Percentiles rank a stretch among this genome's conserved stretches.
These are phyloP conservation scores for Datnioides undecimradiatus DNA, from an alignment of 2,113 vertebrate genomes.

Conservation along the genomic window DNA sequence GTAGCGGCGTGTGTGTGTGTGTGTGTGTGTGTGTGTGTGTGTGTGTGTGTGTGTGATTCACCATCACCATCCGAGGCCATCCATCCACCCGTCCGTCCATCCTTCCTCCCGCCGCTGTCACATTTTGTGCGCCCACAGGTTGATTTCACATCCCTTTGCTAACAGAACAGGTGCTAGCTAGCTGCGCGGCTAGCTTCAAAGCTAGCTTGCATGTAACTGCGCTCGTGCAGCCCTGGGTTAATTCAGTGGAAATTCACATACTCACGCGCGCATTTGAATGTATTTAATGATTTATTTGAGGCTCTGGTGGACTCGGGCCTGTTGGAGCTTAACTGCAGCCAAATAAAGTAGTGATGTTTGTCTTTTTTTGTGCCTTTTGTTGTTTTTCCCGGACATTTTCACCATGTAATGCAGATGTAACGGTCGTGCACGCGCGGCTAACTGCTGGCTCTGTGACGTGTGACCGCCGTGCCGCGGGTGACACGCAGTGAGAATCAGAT, in stretches of 20 bases:
- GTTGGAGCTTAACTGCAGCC: background rate
- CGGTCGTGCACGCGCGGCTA: background rate
- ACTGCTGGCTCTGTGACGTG: too few relatives aligned
- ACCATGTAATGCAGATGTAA: slow-evolving; percentile 27
- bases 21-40: background rate
- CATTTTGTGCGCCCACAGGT: slow-evolving; percentile 16
- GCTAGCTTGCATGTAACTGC: slow-evolving; percentile 5
- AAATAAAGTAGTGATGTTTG: too few relatives aligned
- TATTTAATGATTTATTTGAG: background rate
- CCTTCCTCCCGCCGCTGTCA: background rate
- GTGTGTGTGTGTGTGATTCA: slow-evolving; percentile 12
- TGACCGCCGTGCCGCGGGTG: too few relatives aligned
- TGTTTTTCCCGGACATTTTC: background rate
- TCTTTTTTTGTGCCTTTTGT: accelerated
- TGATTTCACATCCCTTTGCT: background rate
- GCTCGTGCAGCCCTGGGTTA: background rate
- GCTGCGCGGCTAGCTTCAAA: slow-evolving; percentile 14
- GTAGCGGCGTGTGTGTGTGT: background rate
- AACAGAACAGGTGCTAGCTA: slow-evolving; percentile 54
- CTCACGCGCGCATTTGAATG: too few relatives aligned
- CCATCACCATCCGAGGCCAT: slow-evolving; percentile 48
- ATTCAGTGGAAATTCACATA: background rate
- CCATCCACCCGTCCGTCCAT: slow-evolving; percentile 6
- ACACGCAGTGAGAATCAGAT: too few relatives aligned
- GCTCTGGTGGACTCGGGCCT: slow-evolving; percentile 15